These are phyloP conservation scores for Hyla sarda DNA, from an alignment of 2,113 vertebrate species.

Conservation along the genomic window DNA sequence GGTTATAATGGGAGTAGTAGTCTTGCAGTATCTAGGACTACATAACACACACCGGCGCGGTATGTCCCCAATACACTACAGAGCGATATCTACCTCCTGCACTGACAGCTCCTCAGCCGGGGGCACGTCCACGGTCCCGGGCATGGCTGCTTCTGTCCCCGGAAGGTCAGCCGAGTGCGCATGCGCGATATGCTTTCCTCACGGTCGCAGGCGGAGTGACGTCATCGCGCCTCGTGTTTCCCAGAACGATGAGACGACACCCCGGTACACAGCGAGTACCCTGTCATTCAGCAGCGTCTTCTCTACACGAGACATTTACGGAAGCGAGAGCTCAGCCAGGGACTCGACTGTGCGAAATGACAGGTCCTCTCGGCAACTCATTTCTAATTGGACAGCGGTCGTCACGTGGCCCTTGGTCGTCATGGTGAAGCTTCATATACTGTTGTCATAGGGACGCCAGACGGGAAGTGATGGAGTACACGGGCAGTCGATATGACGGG, in stretches of 20 bases:
- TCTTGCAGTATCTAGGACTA: too few species aligned
- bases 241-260: background rate
- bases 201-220: background rate
- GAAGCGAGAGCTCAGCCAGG: background rate
- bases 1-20: too few species aligned
- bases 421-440: background rate
- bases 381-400: background rate
- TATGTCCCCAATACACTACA: background rate
- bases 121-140: constrained; percentile 78
- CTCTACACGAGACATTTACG: background rate
- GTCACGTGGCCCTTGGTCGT: constrained; percentile 22
- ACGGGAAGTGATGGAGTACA: constrained; percentile 74
- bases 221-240: background rate
- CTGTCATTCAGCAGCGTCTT: background rate
- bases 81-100: constrained; percentile 80
- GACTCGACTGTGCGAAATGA: background rate
- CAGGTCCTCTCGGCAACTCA: too few species aligned
- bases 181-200: constrained; percentile 48
- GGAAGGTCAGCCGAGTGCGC: constrained; percentile 34
- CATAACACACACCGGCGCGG: too few species aligned
- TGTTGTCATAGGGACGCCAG: constrained; percentile 34
- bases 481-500: constrained; percentile 78
- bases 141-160: constrained; percentile 71
- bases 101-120: constrained; percentile 84
- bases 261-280: background rate